These are phyloP conservation scores for Pristionchus arcanus DNA, from an alignment of 2,888 invertebrate genomes.

Conservation along the genomic window DNA sequence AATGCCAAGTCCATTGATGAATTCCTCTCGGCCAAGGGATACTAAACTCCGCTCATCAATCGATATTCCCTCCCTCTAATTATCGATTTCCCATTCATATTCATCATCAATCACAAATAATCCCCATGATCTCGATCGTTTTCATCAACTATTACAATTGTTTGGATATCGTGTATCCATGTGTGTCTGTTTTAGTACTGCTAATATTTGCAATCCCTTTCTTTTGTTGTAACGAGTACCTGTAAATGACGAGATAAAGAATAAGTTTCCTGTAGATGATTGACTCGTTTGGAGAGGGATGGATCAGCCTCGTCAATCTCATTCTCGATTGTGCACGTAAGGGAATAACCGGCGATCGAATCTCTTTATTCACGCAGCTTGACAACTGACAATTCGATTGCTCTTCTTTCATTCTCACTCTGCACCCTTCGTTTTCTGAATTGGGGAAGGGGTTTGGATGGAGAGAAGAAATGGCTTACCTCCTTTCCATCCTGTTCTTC, in stretches of 20 bases:
- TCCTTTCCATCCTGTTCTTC: constrained; percentile 29
- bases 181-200: constrained; percentile 10
- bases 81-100: neutral
- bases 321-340: neutral
- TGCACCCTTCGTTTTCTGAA: constrained; percentile 14
- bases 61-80: too few species aligned
- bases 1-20: constrained; percentile 61
- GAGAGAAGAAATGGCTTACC: neutral
- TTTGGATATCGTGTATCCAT: constrained; percentile 21
- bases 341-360: neutral
- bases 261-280: neutral
- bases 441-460: neutral
- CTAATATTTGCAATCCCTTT: neutral
- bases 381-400: constrained; percentile 32
- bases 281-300: neutral
- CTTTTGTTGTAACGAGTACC: constrained; percentile 30
- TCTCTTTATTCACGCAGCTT: constrained; percentile 31
- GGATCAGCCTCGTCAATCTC: neutral
- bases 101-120: neutral
- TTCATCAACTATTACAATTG: neutral
- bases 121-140: constrained; percentile 13
- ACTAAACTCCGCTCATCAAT: constrained; percentile 25
- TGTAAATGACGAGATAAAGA: constrained; percentile 47
- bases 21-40: constrained; percentile 57
- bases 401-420: constrained; percentile 18